A percentile compares a stretch with the other conserved stretches of the same genome.
Evolutionary conservation across 2,797 vertebrate species (phyloP).

Genomic region (Hoplostethus atlanticus): DNA sequence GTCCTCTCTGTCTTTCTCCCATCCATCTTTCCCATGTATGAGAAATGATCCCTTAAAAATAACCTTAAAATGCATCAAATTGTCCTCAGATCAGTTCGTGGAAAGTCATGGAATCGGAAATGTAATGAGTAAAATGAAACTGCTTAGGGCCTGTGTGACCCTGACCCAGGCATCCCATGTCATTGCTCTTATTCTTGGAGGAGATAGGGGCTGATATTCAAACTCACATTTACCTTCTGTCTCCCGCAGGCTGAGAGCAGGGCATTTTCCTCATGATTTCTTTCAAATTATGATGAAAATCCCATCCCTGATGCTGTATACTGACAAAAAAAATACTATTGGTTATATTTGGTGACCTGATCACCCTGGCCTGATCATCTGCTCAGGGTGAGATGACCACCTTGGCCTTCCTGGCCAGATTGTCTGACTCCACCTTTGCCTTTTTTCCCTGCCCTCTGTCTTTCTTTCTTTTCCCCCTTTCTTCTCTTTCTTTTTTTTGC

Average conservation of each 20-base stretch:
- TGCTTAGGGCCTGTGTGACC: not conserved
- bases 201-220: slow-evolving; percentile 36
- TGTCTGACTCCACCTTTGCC: slow-evolving; percentile 49
- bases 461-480: not conserved
- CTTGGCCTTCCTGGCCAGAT: slow-evolving; percentile 65
- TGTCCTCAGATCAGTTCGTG: too few relatives aligned
- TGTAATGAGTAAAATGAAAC: slow-evolving; percentile 2
- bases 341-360: not conserved
- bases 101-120: slow-evolving; percentile 21
- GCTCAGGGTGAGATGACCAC: slow-evolving; percentile 48
- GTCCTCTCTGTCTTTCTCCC: slow-evolving; percentile 7
- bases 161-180: too few relatives aligned
- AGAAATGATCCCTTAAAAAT: slow-evolving; percentile 17
- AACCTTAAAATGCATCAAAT: slow-evolving; percentile 20
- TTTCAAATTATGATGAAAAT: too few relatives aligned
- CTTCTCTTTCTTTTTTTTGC: slow-evolving; percentile 11
- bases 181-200: slow-evolving; percentile 12
- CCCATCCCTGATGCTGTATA: too few relatives aligned
- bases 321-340: too few relatives aligned
- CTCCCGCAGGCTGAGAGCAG: slow-evolving; percentile 29
- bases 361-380: slow-evolving; percentile 7
- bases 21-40: too few relatives aligned
- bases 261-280: slow-evolving; percentile 15
- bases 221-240: slow-evolving; percentile 40
- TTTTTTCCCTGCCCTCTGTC: slow-evolving; percentile 25